Evolutionary conservation across 2,888 invertebrate genomes (phyloP).

Genomic region (Coelinius sp.): DNA sequence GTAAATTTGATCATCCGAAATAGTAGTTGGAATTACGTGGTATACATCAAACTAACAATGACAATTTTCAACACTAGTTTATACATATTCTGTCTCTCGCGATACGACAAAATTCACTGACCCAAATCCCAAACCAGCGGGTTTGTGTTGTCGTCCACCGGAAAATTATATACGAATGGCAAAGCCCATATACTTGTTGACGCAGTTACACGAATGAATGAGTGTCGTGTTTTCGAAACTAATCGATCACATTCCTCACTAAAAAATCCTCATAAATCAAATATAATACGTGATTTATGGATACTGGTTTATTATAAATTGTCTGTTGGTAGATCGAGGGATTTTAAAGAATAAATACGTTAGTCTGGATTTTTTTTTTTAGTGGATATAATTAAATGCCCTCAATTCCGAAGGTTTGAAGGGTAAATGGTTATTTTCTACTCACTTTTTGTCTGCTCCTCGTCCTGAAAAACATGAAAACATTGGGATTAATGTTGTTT

Average conservation of each 20-base stretch:
- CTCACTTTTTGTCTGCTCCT: conserved; percentile 65
- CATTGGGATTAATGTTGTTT: neutral
- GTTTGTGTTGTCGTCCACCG: conserved; percentile 15
- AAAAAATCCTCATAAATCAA: conserved; percentile 2
- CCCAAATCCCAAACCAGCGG: conserved; percentile 4
- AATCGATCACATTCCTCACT: neutral
- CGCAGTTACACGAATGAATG: conserved; percentile 16
- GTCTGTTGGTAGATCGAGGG: neutral
- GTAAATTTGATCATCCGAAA: neutral
- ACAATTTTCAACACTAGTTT: conserved; percentile 11
- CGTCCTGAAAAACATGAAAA: conserved; percentile 61
- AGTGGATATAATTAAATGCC: conserved; percentile 24
- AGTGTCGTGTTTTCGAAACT: neutral
- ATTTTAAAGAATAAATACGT: conserved; percentile 35
- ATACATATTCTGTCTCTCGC: conserved; percentile 10
- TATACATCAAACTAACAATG: conserved; percentile 3
- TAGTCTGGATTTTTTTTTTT: conserved; percentile 33
- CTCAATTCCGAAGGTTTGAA: neutral
- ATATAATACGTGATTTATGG: conserved; percentile 32
- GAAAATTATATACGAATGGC: conserved; percentile 24
- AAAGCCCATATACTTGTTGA: conserved; percentile 25
- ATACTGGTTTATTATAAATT: conserved; percentile 15
- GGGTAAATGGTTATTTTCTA: conserved; percentile 33
- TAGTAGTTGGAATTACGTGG: neutral
- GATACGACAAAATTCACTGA: conserved; percentile 19